Conservation (phyloP, 2,113 vertebrate genomes). For the Rhombomys opimus region DNA sequence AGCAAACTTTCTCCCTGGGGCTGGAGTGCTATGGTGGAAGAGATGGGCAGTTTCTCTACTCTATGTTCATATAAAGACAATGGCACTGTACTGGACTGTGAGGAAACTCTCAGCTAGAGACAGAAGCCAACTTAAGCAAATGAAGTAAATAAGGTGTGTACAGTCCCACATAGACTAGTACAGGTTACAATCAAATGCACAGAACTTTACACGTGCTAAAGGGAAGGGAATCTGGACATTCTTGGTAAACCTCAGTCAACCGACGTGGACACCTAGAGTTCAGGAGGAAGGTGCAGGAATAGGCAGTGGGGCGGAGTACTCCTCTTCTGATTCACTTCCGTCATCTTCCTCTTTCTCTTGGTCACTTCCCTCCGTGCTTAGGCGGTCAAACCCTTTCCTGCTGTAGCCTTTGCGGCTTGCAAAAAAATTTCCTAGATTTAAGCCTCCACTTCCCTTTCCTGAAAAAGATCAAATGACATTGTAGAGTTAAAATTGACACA, state of each 20-base stretch:
- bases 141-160: constrained; percentile 86
- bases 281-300: constrained; percentile 83
- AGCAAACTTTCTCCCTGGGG: constrained; percentile 83
- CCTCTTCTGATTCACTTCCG: constrained; percentile 95
- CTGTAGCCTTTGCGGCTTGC: constrained; percentile 95
- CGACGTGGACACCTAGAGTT: constrained; percentile 70
- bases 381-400: constrained; percentile 96
- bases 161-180: constrained; percentile 92
- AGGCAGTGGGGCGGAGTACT: constrained; percentile 91
- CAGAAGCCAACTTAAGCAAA: constrained; percentile 80
- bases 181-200: constrained; percentile 91
- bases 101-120: constrained; percentile 80
- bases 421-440: constrained; percentile 98
- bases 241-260: constrained; percentile 59
- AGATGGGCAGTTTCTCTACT: constrained; percentile 80
- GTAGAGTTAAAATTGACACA: background rate
- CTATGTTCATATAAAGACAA: constrained; percentile 84
- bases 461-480: constrained; percentile 52
- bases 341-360: constrained; percentile 96
- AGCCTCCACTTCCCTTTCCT: constrained; percentile 93
- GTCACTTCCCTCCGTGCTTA: constrained; percentile 98
- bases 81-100: constrained; percentile 83
- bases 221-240: constrained; percentile 80
- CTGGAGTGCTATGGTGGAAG: constrained; percentile 75
- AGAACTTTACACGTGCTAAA: constrained; percentile 89